Percentiles rank a stretch among this genome's conserved stretches.
These are phyloP conservation scores for Urophycis tenuis DNA, from an alignment of 2,797 vertebrate genomes.

Conservation along the genomic window DNA sequence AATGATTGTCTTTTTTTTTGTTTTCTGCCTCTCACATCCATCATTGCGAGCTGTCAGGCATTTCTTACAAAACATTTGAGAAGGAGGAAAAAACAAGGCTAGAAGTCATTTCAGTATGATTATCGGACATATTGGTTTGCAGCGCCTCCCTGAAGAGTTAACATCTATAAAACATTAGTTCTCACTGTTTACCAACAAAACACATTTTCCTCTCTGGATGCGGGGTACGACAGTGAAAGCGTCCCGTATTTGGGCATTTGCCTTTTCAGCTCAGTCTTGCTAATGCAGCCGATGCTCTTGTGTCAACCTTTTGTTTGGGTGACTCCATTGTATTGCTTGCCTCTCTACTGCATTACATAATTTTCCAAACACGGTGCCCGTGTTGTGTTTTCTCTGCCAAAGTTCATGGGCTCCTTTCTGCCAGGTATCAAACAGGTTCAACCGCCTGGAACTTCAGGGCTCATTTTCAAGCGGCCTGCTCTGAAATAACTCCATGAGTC, in stretches of 20 bases:
- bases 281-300: no score
- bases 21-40: background rate
- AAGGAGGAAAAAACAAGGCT: background rate
- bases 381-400: constrained; percentile 26
- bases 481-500: constrained; percentile 52
- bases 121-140: constrained; percentile 45
- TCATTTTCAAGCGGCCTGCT: constrained; percentile 13
- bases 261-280: constrained; percentile 27
- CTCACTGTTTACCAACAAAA: constrained; percentile 44
- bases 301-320: constrained; percentile 7
- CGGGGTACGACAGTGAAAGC: constrained; percentile 47
- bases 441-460: constrained; percentile 15
- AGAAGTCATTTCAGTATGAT: constrained; percentile 14
- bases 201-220: constrained; percentile 40
- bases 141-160: constrained; percentile 33
- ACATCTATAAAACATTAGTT: constrained; percentile 56
- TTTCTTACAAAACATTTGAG: background rate
- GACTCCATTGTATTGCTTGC: constrained; percentile 11
- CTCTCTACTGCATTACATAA: constrained; percentile 36
- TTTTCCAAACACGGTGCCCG: constrained; percentile 27
- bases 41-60: background rate
- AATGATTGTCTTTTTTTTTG: background rate
- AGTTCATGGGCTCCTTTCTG: constrained; percentile 16
- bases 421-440: constrained; percentile 29
- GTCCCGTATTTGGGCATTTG: constrained; percentile 24